A percentile compares a stretch with the other conserved stretches of the same genome.
These are phyloP conservation scores for Sparidentex hasta DNA, from an alignment of 2,797 vertebrate species.

Conservation along the genomic window DNA sequence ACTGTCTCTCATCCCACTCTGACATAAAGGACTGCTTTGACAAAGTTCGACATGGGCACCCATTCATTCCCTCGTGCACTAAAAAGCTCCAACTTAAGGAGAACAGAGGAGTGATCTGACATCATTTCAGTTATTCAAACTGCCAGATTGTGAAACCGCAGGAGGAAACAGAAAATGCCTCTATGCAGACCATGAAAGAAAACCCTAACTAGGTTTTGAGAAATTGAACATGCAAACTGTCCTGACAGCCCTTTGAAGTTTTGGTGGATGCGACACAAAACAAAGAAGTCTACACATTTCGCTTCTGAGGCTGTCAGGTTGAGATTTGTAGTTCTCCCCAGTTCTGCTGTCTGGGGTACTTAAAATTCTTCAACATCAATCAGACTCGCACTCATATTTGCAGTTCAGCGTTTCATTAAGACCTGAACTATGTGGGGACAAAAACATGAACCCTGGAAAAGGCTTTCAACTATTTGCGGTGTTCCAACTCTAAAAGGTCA, in stretches of 20 bases:
- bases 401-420: constrained; percentile 39
- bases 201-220: constrained; percentile 34
- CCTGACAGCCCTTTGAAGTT: constrained; percentile 61
- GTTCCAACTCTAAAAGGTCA: neutral
- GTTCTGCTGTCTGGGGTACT: constrained; percentile 52
- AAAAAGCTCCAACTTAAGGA: constrained; percentile 13
- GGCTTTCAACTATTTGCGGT: no score
- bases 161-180: constrained; percentile 29
- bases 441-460: constrained; percentile 19
- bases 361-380: constrained; percentile 58
- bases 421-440: constrained; percentile 3
- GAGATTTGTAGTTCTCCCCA: constrained; percentile 46
- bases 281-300: constrained; percentile 32
- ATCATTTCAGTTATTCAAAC: constrained; percentile 44
- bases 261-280: constrained; percentile 35
- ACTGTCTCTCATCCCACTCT: constrained; percentile 4
- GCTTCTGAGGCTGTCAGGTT: constrained; percentile 37
- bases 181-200: constrained; percentile 29
- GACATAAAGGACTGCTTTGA: neutral
- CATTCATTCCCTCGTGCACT: constrained; percentile 26
- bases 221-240: constrained; percentile 42
- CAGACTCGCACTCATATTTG: constrained; percentile 35
- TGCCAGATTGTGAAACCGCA: constrained; percentile 33
- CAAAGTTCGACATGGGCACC: constrained; percentile 29
- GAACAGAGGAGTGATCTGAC: constrained; percentile 22